These are phyloP conservation scores for Sorex maritimensis DNA, from an alignment of 2,797 vertebrate genomes.

Conservation along the genomic window DNA sequence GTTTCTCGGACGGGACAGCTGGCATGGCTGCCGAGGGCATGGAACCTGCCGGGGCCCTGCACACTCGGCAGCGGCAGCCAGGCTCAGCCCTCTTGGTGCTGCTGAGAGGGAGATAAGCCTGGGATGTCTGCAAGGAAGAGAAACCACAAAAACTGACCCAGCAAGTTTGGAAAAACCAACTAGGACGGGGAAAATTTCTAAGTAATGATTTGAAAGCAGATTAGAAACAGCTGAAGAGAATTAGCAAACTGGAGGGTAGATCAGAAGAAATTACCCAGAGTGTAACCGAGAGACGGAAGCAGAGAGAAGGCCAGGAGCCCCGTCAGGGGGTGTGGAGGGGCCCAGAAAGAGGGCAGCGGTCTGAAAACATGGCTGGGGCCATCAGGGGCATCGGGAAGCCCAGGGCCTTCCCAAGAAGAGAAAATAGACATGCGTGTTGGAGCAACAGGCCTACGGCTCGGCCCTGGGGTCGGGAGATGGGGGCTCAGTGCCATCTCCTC, in stretches of 20 bases:
- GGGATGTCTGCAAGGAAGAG: slow-evolving; percentile 30
- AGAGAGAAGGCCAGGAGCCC: neutral
- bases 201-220: slow-evolving; percentile 42
- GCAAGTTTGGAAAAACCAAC: slow-evolving; percentile 68
- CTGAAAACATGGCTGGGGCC: neutral
- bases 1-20: neutral
- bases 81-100: neutral
- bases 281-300: neutral
- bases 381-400: neutral
- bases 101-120: neutral
- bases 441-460: too few species aligned
- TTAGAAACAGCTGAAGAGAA: slow-evolving; percentile 61
- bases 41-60: neutral
- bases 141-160: slow-evolving; percentile 64
- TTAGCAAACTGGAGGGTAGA: neutral
- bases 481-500: too few species aligned
- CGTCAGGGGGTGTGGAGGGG: neutral
- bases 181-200: neutral
- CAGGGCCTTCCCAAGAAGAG: neutral
- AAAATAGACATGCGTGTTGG: neutral
- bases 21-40: neutral
- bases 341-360: neutral
- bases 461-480: too few species aligned
- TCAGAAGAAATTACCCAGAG: neutral
- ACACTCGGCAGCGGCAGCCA: neutral